Base-by-base conservation (phyloP, 2,797 vertebrate species). In the Phalloptychus januarius region DNA sequence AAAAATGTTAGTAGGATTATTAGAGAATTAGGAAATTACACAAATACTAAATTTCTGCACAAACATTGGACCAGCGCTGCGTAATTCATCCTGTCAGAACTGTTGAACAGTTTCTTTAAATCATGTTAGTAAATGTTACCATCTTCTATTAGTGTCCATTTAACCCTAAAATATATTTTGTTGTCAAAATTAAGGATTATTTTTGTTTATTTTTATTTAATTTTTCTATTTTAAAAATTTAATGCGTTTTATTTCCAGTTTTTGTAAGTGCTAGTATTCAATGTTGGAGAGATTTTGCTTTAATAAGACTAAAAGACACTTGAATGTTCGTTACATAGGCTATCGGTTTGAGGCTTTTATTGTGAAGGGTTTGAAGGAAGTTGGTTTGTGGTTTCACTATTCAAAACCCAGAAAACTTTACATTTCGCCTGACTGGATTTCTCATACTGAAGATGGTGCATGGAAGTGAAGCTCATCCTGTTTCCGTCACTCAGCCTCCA, bases 361-460 rank as follows among this genome's bases (percentile, higher is more conserved):
- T 67, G 36, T 67, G 63, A 67, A 67, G 11, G 33, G 63, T 25
- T 67, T 40, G 33, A 65, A 65, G 61, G 61, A 65, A 65, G 33
- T 18, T 38, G 36, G 40, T 0, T 40, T 1, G 4, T 13, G 25
- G 11, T 56, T 61, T 61, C 31, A 33, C 6, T 16, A 61, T 18
- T 33, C 28, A 33, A 61, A 61, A 33, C 13, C 1, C 50, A 15
- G 15, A 61, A 61, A n/a, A 61, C 28, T 3, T 61, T 7, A 18
- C 31, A 33, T 61, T 33, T 61, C 33, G 10, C 40, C 63, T 40
- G 36, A 65, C 11, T 20, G 18, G 7, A 65, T 20, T 38, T 65
- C 40, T 65, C 11, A 6, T 42, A 42, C 15, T 25, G 23, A 69
- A 42, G 31, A 63, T 31, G 25, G 8, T 33, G 69, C 44, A 18